Conservation (phyloP, 2,797 vertebrate genomes). For the Clarias pachynema region DNA sequence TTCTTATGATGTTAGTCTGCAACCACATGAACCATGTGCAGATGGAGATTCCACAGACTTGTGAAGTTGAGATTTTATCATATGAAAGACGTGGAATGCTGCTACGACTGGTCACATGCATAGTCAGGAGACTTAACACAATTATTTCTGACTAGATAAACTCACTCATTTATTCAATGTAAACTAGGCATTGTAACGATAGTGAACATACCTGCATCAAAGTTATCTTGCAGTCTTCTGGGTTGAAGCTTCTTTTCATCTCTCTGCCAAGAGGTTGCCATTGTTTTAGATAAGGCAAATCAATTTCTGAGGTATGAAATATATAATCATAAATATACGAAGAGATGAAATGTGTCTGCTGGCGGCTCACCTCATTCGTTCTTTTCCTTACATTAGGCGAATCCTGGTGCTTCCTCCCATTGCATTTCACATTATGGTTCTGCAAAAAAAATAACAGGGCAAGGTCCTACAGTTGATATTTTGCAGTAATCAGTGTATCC, state of each 20-base stretch:
- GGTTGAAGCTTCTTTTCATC: conserved; percentile 88
- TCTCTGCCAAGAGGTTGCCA: conserved; percentile 75
- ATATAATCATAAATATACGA: neutral
- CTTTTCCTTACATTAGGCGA: conserved; percentile 83
- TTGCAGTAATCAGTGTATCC: neutral
- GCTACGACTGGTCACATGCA: neutral
- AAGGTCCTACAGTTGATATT: neutral
- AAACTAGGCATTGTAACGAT: neutral
- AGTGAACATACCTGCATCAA: conserved; percentile 82
- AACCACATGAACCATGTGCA: neutral
- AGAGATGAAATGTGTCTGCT: conserved; percentile 66
- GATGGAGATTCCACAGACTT: neutral
- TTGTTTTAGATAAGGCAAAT: neutral
- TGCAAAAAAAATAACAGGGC: conserved; percentile 45
- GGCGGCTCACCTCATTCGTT: conserved; percentile 74
- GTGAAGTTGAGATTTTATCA: conserved; percentile 14
- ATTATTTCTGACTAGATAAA: neutral
- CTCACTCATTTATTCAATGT: neutral
- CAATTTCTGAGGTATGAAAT: neutral
- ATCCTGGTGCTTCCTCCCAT: conserved; percentile 86
- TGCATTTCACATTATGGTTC: conserved; percentile 79
- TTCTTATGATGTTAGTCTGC: neutral
- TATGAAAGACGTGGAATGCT: neutral
- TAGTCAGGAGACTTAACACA: neutral
- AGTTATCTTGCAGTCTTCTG: conserved; percentile 89